A percentile compares a stretch with the other conserved stretches of the same genome.
These are phyloP conservation scores for Sakesphorus luctuosus DNA, from an alignment of 2,113 vertebrate species.

Conservation along the genomic window DNA sequence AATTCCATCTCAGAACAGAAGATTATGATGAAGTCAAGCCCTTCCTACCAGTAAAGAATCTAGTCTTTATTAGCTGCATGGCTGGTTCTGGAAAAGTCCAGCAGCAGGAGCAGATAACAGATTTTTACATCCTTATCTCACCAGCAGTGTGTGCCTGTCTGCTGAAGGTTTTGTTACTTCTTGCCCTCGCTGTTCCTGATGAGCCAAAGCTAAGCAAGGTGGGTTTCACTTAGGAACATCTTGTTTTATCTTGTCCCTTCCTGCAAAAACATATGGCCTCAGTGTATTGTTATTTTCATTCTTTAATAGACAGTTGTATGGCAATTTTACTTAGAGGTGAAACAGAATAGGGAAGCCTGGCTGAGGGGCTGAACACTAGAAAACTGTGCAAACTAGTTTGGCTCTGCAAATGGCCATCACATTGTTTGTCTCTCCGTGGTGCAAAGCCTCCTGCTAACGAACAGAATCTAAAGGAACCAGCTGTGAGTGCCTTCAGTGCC, in stretches of 20 bases:
- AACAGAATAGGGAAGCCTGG: neutral
- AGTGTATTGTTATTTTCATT: neutral
- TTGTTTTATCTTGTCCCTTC: neutral
- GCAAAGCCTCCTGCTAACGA: neutral
- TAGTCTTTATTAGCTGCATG: neutral
- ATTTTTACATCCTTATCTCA: neutral
- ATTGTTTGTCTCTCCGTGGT: neutral
- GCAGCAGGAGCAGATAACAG: neutral
- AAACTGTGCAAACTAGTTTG: neutral
- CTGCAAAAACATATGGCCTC: neutral
- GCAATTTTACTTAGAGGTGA: neutral
- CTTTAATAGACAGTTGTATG: neutral
- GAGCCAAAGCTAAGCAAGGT: neutral
- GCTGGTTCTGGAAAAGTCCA: neutral
- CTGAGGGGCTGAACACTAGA: neutral
- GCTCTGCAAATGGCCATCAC: neutral
- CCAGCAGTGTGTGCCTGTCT: neutral
- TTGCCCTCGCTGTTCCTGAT: neutral
- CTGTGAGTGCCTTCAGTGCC: neutral
- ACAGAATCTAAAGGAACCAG: neutral
- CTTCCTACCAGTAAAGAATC: neutral
- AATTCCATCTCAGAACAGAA: neutral
- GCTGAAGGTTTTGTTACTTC: neutral
- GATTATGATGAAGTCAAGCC: neutral
- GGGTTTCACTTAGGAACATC: conserved; percentile 1